Conservation (phyloP, 1,140 invertebrate species). For the Battus philenor region DNA sequence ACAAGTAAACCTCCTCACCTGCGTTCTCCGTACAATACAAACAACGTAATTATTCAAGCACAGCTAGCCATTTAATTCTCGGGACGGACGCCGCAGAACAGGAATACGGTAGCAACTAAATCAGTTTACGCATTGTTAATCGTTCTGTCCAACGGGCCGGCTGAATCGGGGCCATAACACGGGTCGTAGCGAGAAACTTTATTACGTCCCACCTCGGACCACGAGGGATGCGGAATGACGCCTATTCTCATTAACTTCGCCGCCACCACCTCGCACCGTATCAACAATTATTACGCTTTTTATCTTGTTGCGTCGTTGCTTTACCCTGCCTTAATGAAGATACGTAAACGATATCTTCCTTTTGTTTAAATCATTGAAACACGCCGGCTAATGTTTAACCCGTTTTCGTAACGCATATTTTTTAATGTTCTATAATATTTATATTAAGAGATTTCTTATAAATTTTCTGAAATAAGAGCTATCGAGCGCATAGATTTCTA, state of each 20-base stretch:
- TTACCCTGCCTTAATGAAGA: conserved; percentile 6
- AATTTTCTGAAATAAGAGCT: too few species aligned
- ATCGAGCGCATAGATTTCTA: too few species aligned
- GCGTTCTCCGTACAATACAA: conserved; percentile 9
- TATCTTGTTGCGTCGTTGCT: conserved; percentile 23
- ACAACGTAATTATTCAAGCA: conserved; percentile 13
- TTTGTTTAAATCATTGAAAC: too few species aligned
- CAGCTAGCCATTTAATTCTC: conserved; percentile 8
- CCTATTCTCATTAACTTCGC: conserved; percentile 57
- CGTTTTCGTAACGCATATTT: too few species aligned
- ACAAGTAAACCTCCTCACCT: conserved; percentile 8
- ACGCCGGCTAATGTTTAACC: too few species aligned
- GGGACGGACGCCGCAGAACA: conserved; percentile 1
- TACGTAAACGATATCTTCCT: too few species aligned
- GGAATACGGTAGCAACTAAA: conserved; percentile 25
- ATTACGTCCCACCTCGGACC: conserved; percentile 46
- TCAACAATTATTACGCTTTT: conserved; percentile 41
- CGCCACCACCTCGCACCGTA: conserved; percentile 30
- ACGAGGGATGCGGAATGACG: conserved; percentile 45
- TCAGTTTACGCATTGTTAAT: conserved; percentile 57
- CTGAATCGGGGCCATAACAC: conserved; percentile 38
- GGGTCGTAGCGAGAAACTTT: conserved; percentile 50
- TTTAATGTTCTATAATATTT: too few species aligned
- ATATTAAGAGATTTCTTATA: too few species aligned
- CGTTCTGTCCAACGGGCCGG: conserved; percentile 31